Evolutionary conservation across 2,888 invertebrate species (phyloP), one percentile per base, ranked within the genome.

Genomic region (Chymomyza fuscimana): DNA sequence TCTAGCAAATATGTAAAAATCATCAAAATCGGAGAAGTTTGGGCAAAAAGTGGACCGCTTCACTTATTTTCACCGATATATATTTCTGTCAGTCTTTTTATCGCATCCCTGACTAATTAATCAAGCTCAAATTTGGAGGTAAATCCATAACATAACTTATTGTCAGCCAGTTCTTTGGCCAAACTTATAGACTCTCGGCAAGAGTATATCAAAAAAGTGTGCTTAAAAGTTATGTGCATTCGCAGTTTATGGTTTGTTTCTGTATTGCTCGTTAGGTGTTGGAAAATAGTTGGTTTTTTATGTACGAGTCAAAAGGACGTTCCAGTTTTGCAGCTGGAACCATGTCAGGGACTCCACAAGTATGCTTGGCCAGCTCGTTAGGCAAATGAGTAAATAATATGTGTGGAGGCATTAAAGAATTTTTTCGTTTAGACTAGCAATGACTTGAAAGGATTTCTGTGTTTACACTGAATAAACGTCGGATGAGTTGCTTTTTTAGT

Each of bases 211-310:
- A 72, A 65, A 64, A 68, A 40, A 50, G 7, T 51, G 15, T 46
- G 40, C 12, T 46, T 7, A 65, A n/a, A 52, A 62, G 56, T 29
- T 72, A 61, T 54, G 61, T 72, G 72, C 72, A 72, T 66, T 66
- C 72, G 72, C 80, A 70, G 78, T 69, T 73, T 67, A 63, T 65
- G 65, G 60, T 70, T 40, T 50, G 67, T 66, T 73, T 82, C 82
- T 79, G 76, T 71, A 46, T 46, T 5, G 86, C 86, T 83, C 83
- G 83, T 83, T 83, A 86, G 83, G 56, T 77, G 52, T 36, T 25
- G 61, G 61, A 12, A 60, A n/a, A 60, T 46, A 3, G 40, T 46
- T 46, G 12, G 1, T 46, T 46, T 46, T 32, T 5, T 32, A 4
- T 32, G 32, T 7, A 7, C 32, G 6, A 32, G 80, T 69, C 67